These are phyloP conservation scores for Parnassius orleans DNA, from an alignment of 2,888 invertebrate species.

Conservation along the genomic window DNA sequence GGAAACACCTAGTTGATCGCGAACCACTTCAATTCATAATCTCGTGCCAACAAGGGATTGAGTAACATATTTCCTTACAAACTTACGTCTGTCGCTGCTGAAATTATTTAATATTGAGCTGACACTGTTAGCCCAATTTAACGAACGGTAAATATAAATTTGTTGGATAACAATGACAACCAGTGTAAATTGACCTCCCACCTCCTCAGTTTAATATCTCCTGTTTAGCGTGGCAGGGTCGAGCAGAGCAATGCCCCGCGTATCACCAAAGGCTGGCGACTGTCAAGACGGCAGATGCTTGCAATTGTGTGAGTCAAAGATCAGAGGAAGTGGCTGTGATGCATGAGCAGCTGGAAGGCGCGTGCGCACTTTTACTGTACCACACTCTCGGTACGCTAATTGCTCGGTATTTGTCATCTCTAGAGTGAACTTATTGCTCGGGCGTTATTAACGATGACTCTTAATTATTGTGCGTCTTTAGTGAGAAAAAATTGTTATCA, in stretches of 20 bases:
- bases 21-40: constrained; percentile 78
- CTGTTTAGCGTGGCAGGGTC: constrained; percentile 44
- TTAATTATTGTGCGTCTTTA: constrained; percentile 18
- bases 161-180: constrained; percentile 33
- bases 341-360: constrained; percentile 46
- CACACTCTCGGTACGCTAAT: constrained; percentile 43
- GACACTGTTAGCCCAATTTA: constrained; percentile 20
- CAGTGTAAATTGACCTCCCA: constrained; percentile 45
- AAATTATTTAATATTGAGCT: constrained; percentile 25
- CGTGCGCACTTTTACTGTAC: constrained; percentile 57
- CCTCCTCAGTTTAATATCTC: constrained; percentile 35
- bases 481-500: background rate
- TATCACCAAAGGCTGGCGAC: constrained; percentile 42
- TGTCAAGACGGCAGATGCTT: constrained; percentile 68
- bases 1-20: constrained; percentile 78
- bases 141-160: constrained; percentile 36
- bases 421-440: constrained; percentile 22
- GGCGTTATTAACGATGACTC: constrained; percentile 21
- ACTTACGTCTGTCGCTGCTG: constrained; percentile 30
- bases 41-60: constrained; percentile 75
- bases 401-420: constrained; percentile 49
- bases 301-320: constrained; percentile 77
- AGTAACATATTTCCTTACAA: constrained; percentile 72
- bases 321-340: constrained; percentile 70
- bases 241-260: constrained; percentile 45